A percentile compares a stretch with the other conserved stretches of the same genome.
These are phyloP conservation scores for Tachypleus tridentatus DNA, from an alignment of 1,140 invertebrate species.

Conservation along the genomic window DNA sequence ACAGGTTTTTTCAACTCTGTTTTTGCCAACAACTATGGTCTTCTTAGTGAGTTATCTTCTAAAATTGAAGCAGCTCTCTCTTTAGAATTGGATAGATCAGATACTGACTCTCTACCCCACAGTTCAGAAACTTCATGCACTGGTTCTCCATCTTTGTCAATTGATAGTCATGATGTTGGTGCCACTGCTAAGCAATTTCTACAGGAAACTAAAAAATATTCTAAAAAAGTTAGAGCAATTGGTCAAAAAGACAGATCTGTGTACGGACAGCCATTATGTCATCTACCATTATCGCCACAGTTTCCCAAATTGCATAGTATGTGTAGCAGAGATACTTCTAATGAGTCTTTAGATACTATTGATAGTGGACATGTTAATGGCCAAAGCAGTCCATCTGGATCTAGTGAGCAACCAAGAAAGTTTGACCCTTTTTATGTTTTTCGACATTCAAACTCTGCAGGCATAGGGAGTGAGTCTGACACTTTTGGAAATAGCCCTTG, in stretches of 20 bases:
- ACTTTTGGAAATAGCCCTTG: conserved; percentile 43
- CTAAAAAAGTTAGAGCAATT: conserved; percentile 7
- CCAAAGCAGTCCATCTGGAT: not conserved
- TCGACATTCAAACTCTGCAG: conserved; percentile 28
- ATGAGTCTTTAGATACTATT: conserved; percentile 22
- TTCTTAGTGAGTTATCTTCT: conserved; percentile 16
- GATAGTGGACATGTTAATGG: conserved; percentile 18
- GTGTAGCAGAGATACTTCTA: conserved; percentile 17
- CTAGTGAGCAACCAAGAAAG: conserved; percentile 11
- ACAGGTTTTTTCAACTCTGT: conserved; percentile 16
- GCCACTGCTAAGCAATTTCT: conserved; percentile 12
- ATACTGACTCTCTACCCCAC: conserved; percentile 16
- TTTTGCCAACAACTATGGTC: conserved; percentile 12
- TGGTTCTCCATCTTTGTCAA: conserved; percentile 2
- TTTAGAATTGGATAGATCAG: conserved; percentile 16
- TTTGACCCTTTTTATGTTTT: conserved; percentile 18
- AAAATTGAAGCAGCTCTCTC: conserved; percentile 20
- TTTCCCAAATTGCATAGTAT: conserved; percentile 7
- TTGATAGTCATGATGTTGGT: conserved; percentile 7
- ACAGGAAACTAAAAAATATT: conserved; percentile 5
- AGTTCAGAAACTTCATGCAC: conserved; percentile 13
- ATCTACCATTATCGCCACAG: not conserved
- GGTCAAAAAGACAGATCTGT: conserved; percentile 22
- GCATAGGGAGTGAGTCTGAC: conserved; percentile 43
- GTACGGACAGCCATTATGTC: conserved; percentile 22